Percentiles rank a stretch among this genome's conserved stretches.
These are phyloP conservation scores for Eudasyphora cyanicolor DNA, from an alignment of 2,888 invertebrate species.

Conservation along the genomic window DNA sequence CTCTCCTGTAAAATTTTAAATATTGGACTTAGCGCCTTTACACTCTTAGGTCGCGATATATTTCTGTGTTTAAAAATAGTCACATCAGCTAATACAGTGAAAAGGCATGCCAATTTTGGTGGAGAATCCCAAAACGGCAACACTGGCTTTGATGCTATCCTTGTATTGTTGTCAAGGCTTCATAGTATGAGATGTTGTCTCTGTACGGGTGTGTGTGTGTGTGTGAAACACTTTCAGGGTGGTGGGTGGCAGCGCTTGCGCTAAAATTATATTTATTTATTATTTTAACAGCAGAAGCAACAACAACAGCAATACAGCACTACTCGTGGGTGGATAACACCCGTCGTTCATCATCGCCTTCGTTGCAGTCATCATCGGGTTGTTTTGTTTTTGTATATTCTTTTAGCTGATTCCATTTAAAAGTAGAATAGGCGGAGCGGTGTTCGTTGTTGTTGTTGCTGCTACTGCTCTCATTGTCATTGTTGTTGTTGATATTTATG, in stretches of 20 bases:
- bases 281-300: constrained; percentile 71
- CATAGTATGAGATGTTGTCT: constrained; percentile 34
- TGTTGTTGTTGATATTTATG: constrained; percentile 52
- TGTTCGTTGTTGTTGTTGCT: constrained; percentile 47
- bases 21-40: too few relatives aligned
- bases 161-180: constrained; percentile 64
- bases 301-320: constrained; percentile 52
- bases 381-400: constrained; percentile 63
- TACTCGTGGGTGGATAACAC: too few relatives aligned
- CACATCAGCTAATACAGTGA: too few relatives aligned
- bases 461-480: not conserved
- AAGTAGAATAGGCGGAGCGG: constrained; percentile 66
- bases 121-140: too few relatives aligned
- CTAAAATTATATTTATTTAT: constrained; percentile 80
- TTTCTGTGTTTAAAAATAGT: too few relatives aligned
- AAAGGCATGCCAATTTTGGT: too few relatives aligned
- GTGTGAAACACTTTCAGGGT: constrained; percentile 42
- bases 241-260: constrained; percentile 77
- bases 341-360: constrained; percentile 27
- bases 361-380: constrained; percentile 37
- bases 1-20: too few relatives aligned
- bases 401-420: constrained; percentile 65
- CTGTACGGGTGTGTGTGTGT: constrained; percentile 32
- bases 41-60: too few relatives aligned
- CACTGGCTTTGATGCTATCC: constrained; percentile 47